Evolutionary conservation across 2,888 invertebrate species (phyloP), one percentile per base, ranked within the genome.

Genomic region (Drosophila lutescens): DNA sequence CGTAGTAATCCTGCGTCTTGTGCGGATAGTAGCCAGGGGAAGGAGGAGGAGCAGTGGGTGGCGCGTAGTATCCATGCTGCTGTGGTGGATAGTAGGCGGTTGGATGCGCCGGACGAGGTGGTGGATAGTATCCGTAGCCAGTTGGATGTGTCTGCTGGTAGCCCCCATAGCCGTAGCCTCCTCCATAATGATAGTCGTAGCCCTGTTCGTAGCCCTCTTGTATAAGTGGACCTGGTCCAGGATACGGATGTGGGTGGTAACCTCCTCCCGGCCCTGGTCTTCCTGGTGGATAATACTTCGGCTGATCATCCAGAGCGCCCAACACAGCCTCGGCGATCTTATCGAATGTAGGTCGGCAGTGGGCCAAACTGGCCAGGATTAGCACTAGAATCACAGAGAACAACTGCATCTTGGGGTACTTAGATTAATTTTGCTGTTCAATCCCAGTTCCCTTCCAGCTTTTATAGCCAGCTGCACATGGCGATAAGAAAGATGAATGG

Each of bases 111-210:
- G 66, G 56, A 5, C 20, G 58, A 10, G 68, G 69, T 47, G 49
- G 26, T 4, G 58, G 65, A 55, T 85, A 76, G 38, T 78, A 77
- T 7, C 55, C 54, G 36, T 81, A 66, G 8, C 34, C 57, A 4
- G 41, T 34, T 8, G 66, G 49, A 7, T 62, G 40, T 2, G 69
- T 38, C 7, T 60, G 60, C n/a, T 47, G 43, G 26, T 80, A 69
- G 4, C 57, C 74, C 7, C 47, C 47, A 34, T 88, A 68, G 2
- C 41, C 69, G 36, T 75, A 63, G 4, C 78, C 85, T 3, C 80
- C 78, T 26, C 87, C 89, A 26, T 88, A 86, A 26, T 80, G 73
- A 17, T 88, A 88, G 15, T 86, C 75, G 36, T 88, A 88, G 38
- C 89, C 87, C n/a, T 80, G 81, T 7, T 80, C 76, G 15, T 88